These are phyloP conservation scores for Leptobrachium ailaonicum DNA, from an alignment of 2,113 vertebrate genomes.

Conservation along the genomic window DNA sequence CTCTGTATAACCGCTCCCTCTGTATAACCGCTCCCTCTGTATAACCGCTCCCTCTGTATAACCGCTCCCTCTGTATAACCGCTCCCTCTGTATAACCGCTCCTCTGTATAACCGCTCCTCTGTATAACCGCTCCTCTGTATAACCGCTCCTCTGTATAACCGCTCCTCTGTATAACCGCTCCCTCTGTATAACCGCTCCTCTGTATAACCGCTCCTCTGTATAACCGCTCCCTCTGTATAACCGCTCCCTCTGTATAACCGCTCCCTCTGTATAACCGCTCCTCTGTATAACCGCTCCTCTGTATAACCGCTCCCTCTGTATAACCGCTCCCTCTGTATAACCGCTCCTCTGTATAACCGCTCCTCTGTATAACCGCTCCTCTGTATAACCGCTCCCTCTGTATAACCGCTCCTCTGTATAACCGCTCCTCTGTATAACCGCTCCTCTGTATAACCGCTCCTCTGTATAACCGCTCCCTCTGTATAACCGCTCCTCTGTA, in stretches of 20 bases:
- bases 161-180: constrained; percentile 59
- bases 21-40: constrained; percentile 59
- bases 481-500: constrained; percentile 47
- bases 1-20: not conserved
- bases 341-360: constrained; percentile 18
- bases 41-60: constrained; percentile 59
- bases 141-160: constrained; percentile 48
- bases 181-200: constrained; percentile 56
- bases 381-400: constrained; percentile 59
- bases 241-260: constrained; percentile 60
- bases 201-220: too few relatives aligned
- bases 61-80: constrained; percentile 23
- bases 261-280: constrained; percentile 56
- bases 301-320: constrained; percentile 59
- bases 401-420: constrained; percentile 44
- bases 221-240: constrained; percentile 41
- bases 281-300: not conserved
- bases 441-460: too few relatives aligned
- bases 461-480: constrained; percentile 59
- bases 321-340: constrained; percentile 59
- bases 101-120: constrained; percentile 59
- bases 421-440: constrained; percentile 51
- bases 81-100: constrained; percentile 53
- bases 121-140: constrained; percentile 47
- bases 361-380: constrained; percentile 56